Conservation (phyloP, 1,140 invertebrate species). For the Drosophila subobscura region DNA sequence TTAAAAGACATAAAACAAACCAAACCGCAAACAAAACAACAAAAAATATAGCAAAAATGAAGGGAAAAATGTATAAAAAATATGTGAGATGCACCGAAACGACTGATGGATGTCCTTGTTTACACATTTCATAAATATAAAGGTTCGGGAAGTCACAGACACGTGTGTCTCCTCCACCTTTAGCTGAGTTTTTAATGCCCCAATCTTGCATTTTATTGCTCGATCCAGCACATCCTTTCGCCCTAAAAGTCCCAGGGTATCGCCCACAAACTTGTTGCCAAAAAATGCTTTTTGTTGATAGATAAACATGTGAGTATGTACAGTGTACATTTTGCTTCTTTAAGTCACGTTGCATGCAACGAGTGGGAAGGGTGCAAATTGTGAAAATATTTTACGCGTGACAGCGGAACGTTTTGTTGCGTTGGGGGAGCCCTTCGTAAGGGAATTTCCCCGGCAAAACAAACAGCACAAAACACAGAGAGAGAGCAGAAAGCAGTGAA, state of each 20-base stretch:
- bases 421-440: conserved; percentile 23
- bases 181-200: no score
- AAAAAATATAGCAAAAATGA: conserved; percentile 2
- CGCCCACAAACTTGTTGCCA: conserved; percentile 35
- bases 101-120: no score
- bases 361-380: conserved; percentile 50
- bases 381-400: conserved; percentile 77
- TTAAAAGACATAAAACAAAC: conserved; percentile 75
- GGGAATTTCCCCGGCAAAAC: conserved; percentile 65
- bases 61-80: no score
- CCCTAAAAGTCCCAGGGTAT: no score
- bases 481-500: conserved; percentile 62
- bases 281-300: conserved; percentile 8
- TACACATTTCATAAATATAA: no score
- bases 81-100: no score
- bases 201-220: no score
- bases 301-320: no score
- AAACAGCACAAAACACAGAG: conserved; percentile 57
- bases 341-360: conserved; percentile 73
- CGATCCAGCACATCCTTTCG: no score
- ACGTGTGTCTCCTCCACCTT: no score
- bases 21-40: conserved; percentile 15
- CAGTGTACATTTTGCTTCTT: conserved; percentile 11
- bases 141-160: no score
- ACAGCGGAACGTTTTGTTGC: conserved; percentile 60